A percentile compares a stretch with the other conserved stretches of the same genome.
Evolutionary conservation across 2,888 invertebrate genomes (phyloP).

Genomic region (Oxystoma pomonae): DNA sequence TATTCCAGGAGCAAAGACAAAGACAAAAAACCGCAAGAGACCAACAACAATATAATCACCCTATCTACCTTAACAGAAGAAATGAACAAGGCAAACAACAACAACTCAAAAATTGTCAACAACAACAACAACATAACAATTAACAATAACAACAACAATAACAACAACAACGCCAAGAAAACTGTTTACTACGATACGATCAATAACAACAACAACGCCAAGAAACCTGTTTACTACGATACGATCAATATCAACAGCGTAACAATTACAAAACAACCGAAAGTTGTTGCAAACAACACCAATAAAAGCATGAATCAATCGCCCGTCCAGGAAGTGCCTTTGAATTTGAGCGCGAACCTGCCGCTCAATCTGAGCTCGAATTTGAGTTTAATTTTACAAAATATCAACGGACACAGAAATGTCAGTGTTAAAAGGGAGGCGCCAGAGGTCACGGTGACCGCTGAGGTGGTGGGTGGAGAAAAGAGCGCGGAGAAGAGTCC

Average conservation of each 20-base stretch:
- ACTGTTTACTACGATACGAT: constrained; percentile 16
- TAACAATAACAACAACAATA: constrained; percentile 21
- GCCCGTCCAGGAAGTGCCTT: constrained; percentile 1
- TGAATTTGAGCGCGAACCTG: constrained; percentile 29
- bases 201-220: background rate
- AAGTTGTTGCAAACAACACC: background rate
- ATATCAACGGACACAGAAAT: background rate
- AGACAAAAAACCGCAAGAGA: constrained; percentile 14
- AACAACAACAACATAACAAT: constrained; percentile 23
- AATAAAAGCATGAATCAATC: background rate
- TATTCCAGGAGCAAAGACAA: constrained; percentile 20
- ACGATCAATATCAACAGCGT: background rate
- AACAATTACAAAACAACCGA: background rate
- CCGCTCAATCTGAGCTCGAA: background rate
- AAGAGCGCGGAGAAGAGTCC: background rate
- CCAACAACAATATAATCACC: constrained; percentile 12
- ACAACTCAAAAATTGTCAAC: constrained; percentile 23
- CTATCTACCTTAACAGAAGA: background rate
- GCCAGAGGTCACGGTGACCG: background rate
- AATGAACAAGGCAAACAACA: constrained; percentile 17
- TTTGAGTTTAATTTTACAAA: background rate
- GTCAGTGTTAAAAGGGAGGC: background rate
- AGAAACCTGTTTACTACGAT: too few species aligned
- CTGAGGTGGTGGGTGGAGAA: background rate
- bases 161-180: constrained; percentile 27